A percentile compares a stretch with the other conserved stretches of the same genome.
Evolutionary conservation across 2,797 vertebrate species (phyloP).

Genomic region (Odontamblyopus lacepedii): DNA sequence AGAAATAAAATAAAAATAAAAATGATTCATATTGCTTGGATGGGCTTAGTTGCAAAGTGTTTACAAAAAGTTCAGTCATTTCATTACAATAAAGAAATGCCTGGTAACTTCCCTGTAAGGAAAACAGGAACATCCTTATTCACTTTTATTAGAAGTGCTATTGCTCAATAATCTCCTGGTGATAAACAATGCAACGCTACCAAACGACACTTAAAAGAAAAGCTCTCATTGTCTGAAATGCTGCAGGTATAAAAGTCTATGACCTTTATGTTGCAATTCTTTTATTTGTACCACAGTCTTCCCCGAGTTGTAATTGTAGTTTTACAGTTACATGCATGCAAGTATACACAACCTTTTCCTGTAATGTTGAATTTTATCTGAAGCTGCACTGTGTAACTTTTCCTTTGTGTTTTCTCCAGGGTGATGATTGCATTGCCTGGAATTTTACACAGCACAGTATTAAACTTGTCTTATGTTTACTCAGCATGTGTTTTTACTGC

Average conservation of each 20-base stretch:
- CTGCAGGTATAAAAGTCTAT: neutral
- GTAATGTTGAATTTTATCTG: too few species aligned
- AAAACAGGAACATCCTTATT: neutral
- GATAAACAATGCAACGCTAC: neutral
- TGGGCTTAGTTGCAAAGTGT: neutral
- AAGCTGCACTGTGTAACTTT: too few species aligned
- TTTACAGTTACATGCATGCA: neutral
- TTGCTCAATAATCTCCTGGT: neutral
- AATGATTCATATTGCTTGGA: neutral
- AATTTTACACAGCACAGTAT: too few species aligned
- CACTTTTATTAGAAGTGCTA: neutral
- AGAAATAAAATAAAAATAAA: neutral
- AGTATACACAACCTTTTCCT: neutral
- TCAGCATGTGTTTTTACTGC: too few species aligned
- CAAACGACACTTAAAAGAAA: neutral
- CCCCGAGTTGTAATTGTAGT: too few species aligned
- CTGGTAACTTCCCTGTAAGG: neutral
- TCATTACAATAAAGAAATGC: neutral
- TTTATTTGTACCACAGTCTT: too few species aligned
- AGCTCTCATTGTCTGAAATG: neutral
- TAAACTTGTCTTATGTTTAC: too few species aligned
- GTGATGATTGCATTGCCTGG: neutral
- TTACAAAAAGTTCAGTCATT: neutral
- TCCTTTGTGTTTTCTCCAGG: neutral
- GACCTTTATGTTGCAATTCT: too few species aligned